A percentile compares a stretch with the other conserved stretches of the same genome.
These are phyloP conservation scores for Pterocles burchelli DNA, from an alignment of 2,113 vertebrate species.

Conservation along the genomic window DNA sequence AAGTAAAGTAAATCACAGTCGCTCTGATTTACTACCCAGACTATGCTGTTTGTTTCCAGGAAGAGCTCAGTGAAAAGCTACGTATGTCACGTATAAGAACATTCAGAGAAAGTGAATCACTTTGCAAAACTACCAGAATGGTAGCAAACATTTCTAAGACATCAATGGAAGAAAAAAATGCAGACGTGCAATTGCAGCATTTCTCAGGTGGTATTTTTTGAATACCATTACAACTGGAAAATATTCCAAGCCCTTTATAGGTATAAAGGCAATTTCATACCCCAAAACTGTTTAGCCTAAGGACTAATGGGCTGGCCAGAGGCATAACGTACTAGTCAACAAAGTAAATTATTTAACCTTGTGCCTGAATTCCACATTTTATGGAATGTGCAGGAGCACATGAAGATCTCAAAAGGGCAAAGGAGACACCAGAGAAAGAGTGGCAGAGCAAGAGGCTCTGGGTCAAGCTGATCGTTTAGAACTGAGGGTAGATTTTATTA, in stretches of 20 bases:
- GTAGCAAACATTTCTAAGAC: not conserved
- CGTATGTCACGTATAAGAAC: not conserved
- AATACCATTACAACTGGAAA: not conserved
- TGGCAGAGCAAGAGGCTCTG: not conserved
- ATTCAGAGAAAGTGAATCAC: not conserved
- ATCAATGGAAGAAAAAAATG: not conserved
- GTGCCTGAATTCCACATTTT: not conserved
- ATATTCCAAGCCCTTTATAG: not conserved
- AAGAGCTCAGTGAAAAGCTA: conserved; percentile 28
- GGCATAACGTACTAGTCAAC: not conserved
- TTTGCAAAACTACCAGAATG: not conserved
- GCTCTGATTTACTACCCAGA: conserved; percentile 62
- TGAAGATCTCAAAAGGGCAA: not conserved
- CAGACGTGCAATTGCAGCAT: not conserved
- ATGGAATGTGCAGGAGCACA: not conserved
- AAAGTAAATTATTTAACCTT: not conserved
- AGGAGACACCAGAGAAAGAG: not conserved
- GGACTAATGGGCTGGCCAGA: not conserved
- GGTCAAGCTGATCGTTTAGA: not conserved
- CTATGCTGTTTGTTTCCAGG: conserved; percentile 48
- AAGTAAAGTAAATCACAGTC: conserved; percentile 61
- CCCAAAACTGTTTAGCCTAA: not conserved
- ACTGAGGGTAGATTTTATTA: not conserved
- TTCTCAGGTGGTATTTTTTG: not conserved
- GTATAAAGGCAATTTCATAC: not conserved